Evolutionary conservation across 2,113 vertebrate genomes (phyloP), one percentile per base, ranked within the genome.

Genomic region (Pterocles burchelli): DNA sequence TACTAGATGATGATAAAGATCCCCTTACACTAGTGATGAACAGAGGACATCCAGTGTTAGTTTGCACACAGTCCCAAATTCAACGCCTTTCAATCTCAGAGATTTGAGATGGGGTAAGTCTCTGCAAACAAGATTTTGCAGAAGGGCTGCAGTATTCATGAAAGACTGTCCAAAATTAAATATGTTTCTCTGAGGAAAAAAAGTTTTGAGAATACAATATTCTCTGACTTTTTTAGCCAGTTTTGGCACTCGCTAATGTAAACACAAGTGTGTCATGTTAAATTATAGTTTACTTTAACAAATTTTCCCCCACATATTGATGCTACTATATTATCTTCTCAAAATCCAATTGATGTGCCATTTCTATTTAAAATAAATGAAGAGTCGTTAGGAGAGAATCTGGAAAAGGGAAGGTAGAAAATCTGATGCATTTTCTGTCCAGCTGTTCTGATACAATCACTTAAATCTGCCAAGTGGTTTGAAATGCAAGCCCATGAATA

Each of bases 101-200:
- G 17, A 4, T 36, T 89, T 0, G 0, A 80, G 54, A 34, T 33
- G 16, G 8, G 6, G 3, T 20, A 34, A 38, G 25, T 43, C 12
- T 78, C 55, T 75, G 28, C 74, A 93, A 91, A 59, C 13, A 17
- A 71, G 63, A 70, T 83, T 68, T 76, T 65, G 22, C 67, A 89
- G 45, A 76, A 80, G 68, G 3, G 17, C 15, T 65, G 38, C 11
- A 57, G 13, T 17, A 76, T 7, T 80, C n/a, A 58, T 28, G 4
- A 71, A 85, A 83, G 41, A 41, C 28, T n/a, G 8, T n/a, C 17
- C 9, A 55, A 51, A 88, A 66, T 71, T 12, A 55, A 43, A 55
- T n/a, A 3, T 0, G 4, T 45, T 38, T 33, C 10, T 11, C 1
- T 1, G 6, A 3, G 2, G 43, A 65, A 65, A 31, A 4, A 4